These are phyloP conservation scores for Drosophila meridionalis DNA, from an alignment of 2,888 invertebrate genomes.

Conservation along the genomic window DNA sequence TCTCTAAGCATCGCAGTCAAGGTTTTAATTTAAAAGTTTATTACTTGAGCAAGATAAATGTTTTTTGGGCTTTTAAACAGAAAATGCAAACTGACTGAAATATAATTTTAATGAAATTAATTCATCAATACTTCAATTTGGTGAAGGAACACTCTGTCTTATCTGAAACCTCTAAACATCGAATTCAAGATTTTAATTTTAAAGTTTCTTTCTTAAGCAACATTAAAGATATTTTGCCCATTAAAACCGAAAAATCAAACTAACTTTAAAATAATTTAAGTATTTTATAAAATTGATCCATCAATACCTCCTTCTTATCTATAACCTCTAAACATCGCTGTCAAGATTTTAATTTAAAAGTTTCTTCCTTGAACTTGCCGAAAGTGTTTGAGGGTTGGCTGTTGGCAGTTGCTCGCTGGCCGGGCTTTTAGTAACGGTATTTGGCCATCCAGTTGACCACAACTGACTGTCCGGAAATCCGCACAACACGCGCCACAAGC, in stretches of 20 bases:
- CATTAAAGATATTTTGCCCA: no score
- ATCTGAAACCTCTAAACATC: background rate
- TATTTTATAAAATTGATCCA: background rate
- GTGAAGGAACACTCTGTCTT: background rate
- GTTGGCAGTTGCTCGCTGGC: background rate
- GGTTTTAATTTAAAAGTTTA: no score
- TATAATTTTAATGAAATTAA: background rate
- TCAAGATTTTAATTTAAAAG: slow-evolving; percentile 15
- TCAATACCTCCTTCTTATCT: background rate
- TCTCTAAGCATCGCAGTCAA: no score
- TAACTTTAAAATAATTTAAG: background rate
- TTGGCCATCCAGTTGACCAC: slow-evolving; percentile 34
- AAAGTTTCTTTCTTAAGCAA: background rate
- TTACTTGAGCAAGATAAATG: no score
- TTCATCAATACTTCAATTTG: background rate
- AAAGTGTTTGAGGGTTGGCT: background rate
- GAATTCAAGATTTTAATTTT: slow-evolving; percentile 7
- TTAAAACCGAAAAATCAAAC: background rate
- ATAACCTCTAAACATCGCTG: background rate
- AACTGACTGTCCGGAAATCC: slow-evolving; percentile 66
- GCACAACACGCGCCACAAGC: slow-evolving; percentile 45
- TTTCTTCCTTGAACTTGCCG: background rate
- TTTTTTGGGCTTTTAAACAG: no score
- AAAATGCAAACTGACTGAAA: background rate
- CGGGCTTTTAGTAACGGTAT: slow-evolving; percentile 28